Evolutionary conservation across 2,113 vertebrate genomes (phyloP), one percentile per base, ranked within the genome.

Genomic region (Halichoerus grypus): DNA sequence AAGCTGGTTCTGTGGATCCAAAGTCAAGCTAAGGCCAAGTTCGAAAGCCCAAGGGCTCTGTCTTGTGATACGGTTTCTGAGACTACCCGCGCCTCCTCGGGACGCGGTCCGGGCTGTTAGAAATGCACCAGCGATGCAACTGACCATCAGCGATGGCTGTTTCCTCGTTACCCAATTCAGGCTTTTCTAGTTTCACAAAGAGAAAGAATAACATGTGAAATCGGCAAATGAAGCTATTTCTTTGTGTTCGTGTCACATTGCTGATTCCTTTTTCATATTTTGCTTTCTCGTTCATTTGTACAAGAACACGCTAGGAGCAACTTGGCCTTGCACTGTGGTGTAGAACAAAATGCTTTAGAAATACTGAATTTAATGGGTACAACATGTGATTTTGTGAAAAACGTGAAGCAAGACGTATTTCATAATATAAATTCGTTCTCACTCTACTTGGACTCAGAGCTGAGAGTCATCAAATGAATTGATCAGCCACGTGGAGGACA

Each of bases 1-100:
- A 96, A 91, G 93, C 90, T 93, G 87, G 91, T 91, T 94, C 94
- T 98, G 97, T 94, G 97, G 97, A 97, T 97, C 97, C 98, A 88
- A 83, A 97, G 92, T 97, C 97, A 97, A 96, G 97, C 91, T 87
- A 88, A 94, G 67, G 61, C 80, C 90, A 94, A 84, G 93, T 98
- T 95, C 88, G 94, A 67, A 65, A 92, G 51, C 31, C 39, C 31
- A 61, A 65, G 80, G 0, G 0, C 84, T 98, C 85, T 97, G 72
- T 61, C 31, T 46, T 81, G 91, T 22, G 82, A 26, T 94, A 33
- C 80, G 88, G 15, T 93, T 98, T 98, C 96, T 83, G 92, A 65
- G 95, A 85, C 31, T 14, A 88, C 96, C 96, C 89, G 19, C 39
- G 33, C 83, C 71, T 88, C 87, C 69, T 9, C 59, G 22, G 61